Percentiles rank a stretch among this genome's conserved stretches.
Evolutionary conservation across 2,888 invertebrate genomes (phyloP).

Genomic region (Microctonus hyperodae): DNA sequence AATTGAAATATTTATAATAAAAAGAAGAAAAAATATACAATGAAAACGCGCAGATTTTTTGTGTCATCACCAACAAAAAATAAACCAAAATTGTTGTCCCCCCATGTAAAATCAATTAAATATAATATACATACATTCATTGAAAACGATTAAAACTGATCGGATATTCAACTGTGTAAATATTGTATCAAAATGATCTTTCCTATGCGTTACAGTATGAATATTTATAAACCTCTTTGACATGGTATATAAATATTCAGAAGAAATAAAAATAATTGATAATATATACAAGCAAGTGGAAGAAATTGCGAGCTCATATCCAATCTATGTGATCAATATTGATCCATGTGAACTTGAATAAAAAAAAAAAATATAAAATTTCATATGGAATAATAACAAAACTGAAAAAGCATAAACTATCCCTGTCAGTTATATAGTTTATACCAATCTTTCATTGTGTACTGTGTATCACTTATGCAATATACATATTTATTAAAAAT

Average conservation of each 20-base stretch:
- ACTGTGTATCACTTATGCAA: slow-evolving; percentile 52
- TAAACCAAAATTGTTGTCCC: neutral
- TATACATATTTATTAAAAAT: slow-evolving; percentile 55
- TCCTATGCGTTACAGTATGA: slow-evolving; percentile 36
- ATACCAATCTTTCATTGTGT: slow-evolving; percentile 49
- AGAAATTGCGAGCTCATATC: slow-evolving; percentile 38
- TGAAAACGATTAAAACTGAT: slow-evolving; percentile 7
- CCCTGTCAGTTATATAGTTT: slow-evolving; percentile 43
- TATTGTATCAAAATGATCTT: slow-evolving; percentile 37
- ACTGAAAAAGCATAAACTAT: slow-evolving; percentile 22
- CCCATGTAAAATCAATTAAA: neutral
- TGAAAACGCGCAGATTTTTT: neutral
- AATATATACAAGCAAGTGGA: slow-evolving; percentile 31
- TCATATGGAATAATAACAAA: slow-evolving; percentile 30
- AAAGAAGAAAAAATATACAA: neutral
- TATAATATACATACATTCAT: neutral
- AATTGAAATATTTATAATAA: neutral
- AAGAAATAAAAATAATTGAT: slow-evolving; percentile 29
- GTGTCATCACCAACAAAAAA: neutral
- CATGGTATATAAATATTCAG: neutral
- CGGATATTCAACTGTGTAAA: slow-evolving; percentile 36
- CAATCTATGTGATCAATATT: slow-evolving; percentile 29
- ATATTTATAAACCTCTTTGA: slow-evolving; percentile 17
- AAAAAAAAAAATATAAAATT: slow-evolving; percentile 33
- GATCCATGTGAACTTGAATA: slow-evolving; percentile 31